Evolutionary conservation across 2,113 vertebrate species (phyloP), one percentile per base, ranked within the genome.

Genomic region (Sprattus sprattus): DNA sequence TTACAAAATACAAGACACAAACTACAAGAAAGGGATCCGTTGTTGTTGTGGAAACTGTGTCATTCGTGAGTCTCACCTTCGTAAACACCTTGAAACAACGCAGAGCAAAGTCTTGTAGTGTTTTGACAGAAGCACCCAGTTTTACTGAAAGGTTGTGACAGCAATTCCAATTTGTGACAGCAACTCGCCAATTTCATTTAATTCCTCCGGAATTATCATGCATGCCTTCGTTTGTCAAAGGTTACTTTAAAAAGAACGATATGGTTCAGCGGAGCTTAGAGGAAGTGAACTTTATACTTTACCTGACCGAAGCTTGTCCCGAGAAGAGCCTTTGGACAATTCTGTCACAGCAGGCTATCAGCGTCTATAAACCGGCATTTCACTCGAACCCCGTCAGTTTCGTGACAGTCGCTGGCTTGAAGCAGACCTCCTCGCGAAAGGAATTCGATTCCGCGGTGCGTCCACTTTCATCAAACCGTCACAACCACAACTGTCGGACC

Each of bases 401-500:
- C n/a, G n/a, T 67, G 64, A 67, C 64, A 67, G 64, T 9, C 64
- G 10, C 64, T 67, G n/a, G 25, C 64, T 7, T 8, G 10, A 67
- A 28, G 64, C 64, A 67, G 64, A 28, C 9, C 57, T 67, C n/a
- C 64, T 67, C n/a, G 28, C 64, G n/a, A 67, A 67, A 67, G 25
- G 64, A 67, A 67, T 67, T 67, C 7, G n/a, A n/a, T n/a, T 67
- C 25, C n/a, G 9, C 64, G n/a, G n/a, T 7, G 64, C 64, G 25
- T 67, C 64, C 64, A 67, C 64, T 67, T 67, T 67, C 64, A 67
- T 67, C n/a, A 25, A 67, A 7, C 64, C n/a, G 7, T 28, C n/a
- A 67, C 64, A 11, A 25, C 64, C n/a, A 67, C 64, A 67, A 67
- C 64, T 67, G n/a, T 67, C 64, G 25, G 64, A 67, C 64, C 64